These are phyloP conservation scores for Yponomeuta sedellus DNA, from an alignment of 2,888 invertebrate genomes.

Conservation along the genomic window DNA sequence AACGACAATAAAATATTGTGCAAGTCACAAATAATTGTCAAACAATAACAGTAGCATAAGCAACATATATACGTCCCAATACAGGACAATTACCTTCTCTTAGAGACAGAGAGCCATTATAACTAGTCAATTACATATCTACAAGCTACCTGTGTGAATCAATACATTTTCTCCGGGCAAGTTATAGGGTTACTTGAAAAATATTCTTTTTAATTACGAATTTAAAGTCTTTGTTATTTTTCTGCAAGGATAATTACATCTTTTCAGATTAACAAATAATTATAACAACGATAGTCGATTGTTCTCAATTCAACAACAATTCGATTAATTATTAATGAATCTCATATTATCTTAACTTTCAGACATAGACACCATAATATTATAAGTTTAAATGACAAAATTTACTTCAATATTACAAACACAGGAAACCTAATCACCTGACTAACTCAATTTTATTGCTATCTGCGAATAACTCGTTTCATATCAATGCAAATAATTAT, in stretches of 20 bases:
- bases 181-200: neutral
- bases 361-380: too few species aligned
- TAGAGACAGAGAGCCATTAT: neutral
- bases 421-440: too few species aligned
- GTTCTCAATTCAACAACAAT: too few species aligned
- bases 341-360: too few species aligned
- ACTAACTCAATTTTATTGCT: too few species aligned
- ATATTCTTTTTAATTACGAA: neutral
- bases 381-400: too few species aligned
- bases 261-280: neutral
- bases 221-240: neutral
- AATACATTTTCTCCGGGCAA: neutral
- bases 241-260: neutral
- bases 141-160: neutral
- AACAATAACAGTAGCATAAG: neutral
- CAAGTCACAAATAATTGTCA: neutral
- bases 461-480: too few species aligned
- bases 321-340: too few species aligned
- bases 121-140: neutral
- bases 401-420: too few species aligned
- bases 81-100: too few species aligned
- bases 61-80: neutral
- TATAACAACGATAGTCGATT: neutral
- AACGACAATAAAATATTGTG: too few species aligned
- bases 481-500: too few species aligned